These are phyloP conservation scores for Diphyllodes magnificus DNA, from an alignment of 2,113 vertebrate species.

Conservation along the genomic window DNA sequence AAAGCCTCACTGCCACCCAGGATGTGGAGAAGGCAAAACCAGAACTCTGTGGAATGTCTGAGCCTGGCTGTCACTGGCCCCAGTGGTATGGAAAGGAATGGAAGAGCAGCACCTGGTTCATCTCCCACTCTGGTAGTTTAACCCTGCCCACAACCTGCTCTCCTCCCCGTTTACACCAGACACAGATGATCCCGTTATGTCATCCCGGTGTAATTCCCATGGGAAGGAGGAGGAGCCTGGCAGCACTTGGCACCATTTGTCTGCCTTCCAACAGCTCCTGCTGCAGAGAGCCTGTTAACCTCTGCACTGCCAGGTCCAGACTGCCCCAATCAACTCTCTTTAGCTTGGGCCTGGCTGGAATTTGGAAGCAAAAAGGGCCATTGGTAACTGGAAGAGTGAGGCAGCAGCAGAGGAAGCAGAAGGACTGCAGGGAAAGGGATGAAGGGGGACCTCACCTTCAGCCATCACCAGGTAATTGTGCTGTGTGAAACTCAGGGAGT, in stretches of 20 bases:
- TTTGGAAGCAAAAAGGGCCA: neutral
- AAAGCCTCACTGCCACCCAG: fast-evolving
- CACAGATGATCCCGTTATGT: neutral
- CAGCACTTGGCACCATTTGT: neutral
- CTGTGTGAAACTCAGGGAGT: neutral
- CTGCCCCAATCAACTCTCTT: neutral
- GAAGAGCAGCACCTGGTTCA: neutral
- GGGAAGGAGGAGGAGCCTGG: neutral
- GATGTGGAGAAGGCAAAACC: neutral
- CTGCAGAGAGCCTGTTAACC: neutral
- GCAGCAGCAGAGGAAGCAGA: neutral
- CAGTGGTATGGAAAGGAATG: neutral
- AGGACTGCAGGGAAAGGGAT: neutral
- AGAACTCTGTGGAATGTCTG: neutral
- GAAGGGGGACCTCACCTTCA: neutral
- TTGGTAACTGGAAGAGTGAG: neutral
- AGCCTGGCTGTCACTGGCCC: neutral
- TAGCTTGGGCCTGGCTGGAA: neutral
- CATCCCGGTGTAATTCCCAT: neutral
- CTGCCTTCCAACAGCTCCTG: neutral
- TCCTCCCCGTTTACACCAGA: neutral
- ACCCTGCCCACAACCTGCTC: neutral
- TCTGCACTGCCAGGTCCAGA: neutral
- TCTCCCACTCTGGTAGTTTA: neutral
- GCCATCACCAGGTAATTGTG: neutral